These are phyloP conservation scores for Xylota segnis DNA, from an alignment of 2,888 invertebrate species.

Conservation along the genomic window DNA sequence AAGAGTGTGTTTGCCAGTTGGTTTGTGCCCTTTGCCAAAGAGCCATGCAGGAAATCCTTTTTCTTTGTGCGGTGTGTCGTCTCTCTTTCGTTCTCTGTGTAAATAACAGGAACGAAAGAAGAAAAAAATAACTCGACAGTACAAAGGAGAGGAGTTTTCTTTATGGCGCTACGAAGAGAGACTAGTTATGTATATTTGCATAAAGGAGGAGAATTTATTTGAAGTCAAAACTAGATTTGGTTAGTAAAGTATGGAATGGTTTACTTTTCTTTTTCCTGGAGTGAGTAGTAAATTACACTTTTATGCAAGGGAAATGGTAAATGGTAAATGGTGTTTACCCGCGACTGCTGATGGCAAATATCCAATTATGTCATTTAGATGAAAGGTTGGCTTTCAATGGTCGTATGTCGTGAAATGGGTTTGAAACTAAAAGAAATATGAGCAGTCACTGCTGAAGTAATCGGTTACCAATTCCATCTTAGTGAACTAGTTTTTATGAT, in stretches of 20 bases:
- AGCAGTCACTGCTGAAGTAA: conserved; percentile 25
- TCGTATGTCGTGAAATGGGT: conserved; percentile 34
- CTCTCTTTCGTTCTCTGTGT: neutral
- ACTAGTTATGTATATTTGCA: conserved; percentile 38
- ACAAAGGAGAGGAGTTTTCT: conserved; percentile 35
- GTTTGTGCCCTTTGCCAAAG: conserved; percentile 39
- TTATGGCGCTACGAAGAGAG: conserved; percentile 30
- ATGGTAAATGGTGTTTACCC: conserved; percentile 6
- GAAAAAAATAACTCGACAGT: conserved; percentile 11
- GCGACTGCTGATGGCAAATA: conserved; percentile 25
- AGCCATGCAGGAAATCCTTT: conserved; percentile 52
- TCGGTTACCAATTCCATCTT: conserved; percentile 22
- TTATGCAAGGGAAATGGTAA: conserved; percentile 22
- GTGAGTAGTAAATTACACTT: conserved; percentile 3
- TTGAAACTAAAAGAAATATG: conserved; percentile 3
- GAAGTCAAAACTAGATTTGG: conserved; percentile 39
- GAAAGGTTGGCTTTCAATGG: conserved; percentile 38
- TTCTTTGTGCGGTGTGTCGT: neutral
- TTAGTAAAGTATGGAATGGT: conserved; percentile 3
- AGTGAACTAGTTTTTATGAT: neutral
- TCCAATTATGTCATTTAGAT: conserved; percentile 58
- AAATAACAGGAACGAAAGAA: conserved; percentile 21
- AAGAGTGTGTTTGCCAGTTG: conserved; percentile 44
- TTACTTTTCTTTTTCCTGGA: neutral
- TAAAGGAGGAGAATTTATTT: conserved; percentile 23